phyloP scores from a whole-genome alignment of 2,888 invertebrate genomes.

The Apoda limacodes region DNA sequence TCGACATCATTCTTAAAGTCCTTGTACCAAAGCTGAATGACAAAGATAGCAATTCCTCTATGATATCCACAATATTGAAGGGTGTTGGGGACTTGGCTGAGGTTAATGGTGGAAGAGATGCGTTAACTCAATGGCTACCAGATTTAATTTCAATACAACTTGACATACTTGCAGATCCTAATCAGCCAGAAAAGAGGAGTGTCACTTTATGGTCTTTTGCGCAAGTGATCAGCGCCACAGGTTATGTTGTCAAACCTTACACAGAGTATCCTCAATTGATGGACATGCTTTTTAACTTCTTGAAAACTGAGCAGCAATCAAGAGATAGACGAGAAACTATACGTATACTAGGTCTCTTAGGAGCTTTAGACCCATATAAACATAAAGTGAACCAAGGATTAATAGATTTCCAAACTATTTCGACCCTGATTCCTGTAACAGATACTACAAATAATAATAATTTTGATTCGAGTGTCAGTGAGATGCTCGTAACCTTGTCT shows the following conservation, averaged over 20 bases:
- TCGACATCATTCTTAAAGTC: conserved; percentile 92
- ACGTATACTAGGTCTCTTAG: conserved; percentile 92
- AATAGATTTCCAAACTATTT: conserved; percentile 87
- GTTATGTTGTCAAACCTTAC: conserved; percentile 96
- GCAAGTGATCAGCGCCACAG: conserved; percentile 95
- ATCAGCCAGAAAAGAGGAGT: conserved; percentile 92
- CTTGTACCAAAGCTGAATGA: conserved; percentile 92
- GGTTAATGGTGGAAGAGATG: conserved; percentile 85
- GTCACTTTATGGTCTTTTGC: conserved; percentile 96
- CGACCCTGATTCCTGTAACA: conserved; percentile 82
- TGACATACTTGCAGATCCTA: conserved; percentile 94
- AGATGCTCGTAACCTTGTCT: conserved; percentile 95
- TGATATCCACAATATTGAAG: conserved; percentile 88
- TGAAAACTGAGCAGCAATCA: conserved; percentile 94
- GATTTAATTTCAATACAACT: conserved; percentile 90
- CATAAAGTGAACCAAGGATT: conserved; percentile 96
- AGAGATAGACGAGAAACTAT: conserved; percentile 91
- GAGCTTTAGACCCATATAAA: conserved; percentile 98
- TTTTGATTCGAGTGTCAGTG: conserved; percentile 78
- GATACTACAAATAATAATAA: conserved; percentile 75
- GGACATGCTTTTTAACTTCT: conserved; percentile 90
- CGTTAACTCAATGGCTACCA: conserved; percentile 90
- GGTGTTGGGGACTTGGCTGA: conserved; percentile 97
- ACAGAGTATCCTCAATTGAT: conserved; percentile 92
- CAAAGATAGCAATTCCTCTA: conserved; percentile 89